Evolutionary conservation across 2,113 vertebrate genomes (phyloP).

Genomic region (Cyanoramphus novaezelandiae): DNA sequence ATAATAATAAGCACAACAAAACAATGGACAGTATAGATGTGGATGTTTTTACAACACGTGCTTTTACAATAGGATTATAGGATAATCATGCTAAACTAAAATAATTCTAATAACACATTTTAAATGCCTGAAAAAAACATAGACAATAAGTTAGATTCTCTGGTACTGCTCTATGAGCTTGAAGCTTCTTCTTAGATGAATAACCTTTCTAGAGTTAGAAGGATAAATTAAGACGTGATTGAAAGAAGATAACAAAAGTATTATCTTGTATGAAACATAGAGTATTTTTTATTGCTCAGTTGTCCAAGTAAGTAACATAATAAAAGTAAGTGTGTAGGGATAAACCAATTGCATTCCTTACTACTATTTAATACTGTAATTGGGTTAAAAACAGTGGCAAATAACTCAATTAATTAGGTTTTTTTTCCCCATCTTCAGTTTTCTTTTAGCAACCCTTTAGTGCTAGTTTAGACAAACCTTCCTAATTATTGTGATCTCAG

Average conservation of each 20-base stretch:
- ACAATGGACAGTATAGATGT: not conserved
- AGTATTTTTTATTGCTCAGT: not conserved
- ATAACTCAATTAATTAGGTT: not conserved
- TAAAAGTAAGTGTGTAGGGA: not conserved
- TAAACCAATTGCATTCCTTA: not conserved
- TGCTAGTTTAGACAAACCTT: not conserved
- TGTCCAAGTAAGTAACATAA: not conserved
- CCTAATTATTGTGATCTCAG: not conserved
- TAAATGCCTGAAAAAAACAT: not conserved
- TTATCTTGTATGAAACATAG: rapidly evolving
- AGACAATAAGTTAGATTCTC: not conserved
- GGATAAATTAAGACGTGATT: not conserved
- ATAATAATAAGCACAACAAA: not conserved
- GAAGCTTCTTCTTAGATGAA: not conserved
- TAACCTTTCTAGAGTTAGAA: not conserved
- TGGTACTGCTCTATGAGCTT: not conserved
- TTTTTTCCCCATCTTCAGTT: not conserved
- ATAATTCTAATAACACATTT: rapidly evolving
- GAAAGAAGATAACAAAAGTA: not conserved
- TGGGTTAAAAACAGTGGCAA: not conserved
- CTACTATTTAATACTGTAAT: not conserved
- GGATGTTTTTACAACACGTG: not conserved
- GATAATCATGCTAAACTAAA: not conserved
- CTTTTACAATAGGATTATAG: not conserved
- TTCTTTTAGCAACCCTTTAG: not conserved